phyloP scores from a whole-genome alignment of 23 tunicate genomes.

The Halocynthia aurantium region DNA sequence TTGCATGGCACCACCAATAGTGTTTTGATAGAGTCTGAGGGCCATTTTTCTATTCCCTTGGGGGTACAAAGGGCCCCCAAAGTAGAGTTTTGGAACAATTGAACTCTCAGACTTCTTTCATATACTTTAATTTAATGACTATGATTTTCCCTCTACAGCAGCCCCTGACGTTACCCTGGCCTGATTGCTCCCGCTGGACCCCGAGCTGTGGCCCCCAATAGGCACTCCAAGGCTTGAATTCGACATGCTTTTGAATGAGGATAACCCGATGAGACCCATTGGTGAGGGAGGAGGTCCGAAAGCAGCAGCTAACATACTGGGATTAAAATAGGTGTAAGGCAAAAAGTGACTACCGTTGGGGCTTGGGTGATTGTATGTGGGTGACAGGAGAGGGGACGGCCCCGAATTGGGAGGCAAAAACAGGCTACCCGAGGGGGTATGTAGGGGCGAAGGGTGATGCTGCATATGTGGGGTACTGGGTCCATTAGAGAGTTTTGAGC shows the following conservation, averaged over 20 bases:
- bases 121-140: neutral
- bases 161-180: conserved; percentile 22
- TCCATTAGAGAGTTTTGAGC: neutral
- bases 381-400: conserved; percentile 15
- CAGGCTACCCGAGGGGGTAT: conserved; percentile 6
- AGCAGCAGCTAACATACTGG: neutral
- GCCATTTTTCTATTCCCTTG: too few relatives aligned
- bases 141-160: conserved; percentile 23
- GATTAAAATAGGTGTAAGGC: conserved; percentile 13
- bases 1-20: too few relatives aligned
- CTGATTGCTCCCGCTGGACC: conserved; percentile 11
- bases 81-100: too few relatives aligned
- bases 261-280: neutral
- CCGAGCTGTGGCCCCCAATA: conserved; percentile 9
- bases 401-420: conserved; percentile 10
- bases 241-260: conserved; percentile 21
- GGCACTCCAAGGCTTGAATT: conserved; percentile 5
- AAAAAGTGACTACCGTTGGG: conserved; percentile 15
- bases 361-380: conserved; percentile 15
- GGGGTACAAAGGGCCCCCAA: too few relatives aligned
- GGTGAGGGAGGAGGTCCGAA: conserved; percentile 19
- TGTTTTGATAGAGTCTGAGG: too few relatives aligned
- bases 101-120: too few relatives aligned
- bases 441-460: conserved; percentile 21
- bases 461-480: conserved; percentile 5